Evolutionary conservation across 1,140 invertebrate species (phyloP), one percentile per base, ranked within the genome.

Genomic region (Aleiodes sp.): DNA sequence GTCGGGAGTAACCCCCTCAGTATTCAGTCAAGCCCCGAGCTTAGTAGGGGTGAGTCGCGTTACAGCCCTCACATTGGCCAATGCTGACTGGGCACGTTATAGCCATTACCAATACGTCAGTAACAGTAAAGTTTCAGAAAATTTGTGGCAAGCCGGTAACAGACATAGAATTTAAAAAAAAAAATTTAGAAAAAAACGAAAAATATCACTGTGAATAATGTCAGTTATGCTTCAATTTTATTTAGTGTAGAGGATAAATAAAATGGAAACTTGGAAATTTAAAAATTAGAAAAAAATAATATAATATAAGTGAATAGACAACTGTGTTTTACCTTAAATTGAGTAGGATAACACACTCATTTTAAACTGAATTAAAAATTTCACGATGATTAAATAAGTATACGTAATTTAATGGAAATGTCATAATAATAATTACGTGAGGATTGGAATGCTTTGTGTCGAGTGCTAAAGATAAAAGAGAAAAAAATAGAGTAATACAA

Each of bases 21-120:
- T 3, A 71, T 73, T 80, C 75, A 83, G 81, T 83, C 73, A 74
- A 80, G 75, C 78, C 78, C 80, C 78, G 74, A 74, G 69, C 69
- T 78, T 74, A 72, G 61, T 60, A 76, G 80, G 81, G 79, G 80
- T 82, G 75, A 74, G 75, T 81, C 81, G 81, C 74, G 80, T 72
- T 76, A 76, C 61, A 26, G 68, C 57, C 7, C 61, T 70, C 57
- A n/a, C n/a, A n/a, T 46, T 56, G 63, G 71, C 59, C 75, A 78
- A 76, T 75, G 79, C 74, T 73, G 24, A 59, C 61, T 72, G 46
- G 4, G 41, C 57, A 41, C 41, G 71, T 39, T 65, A 59, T 33
- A 46, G 31, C 21, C 28, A 39, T 43, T 41, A 41, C 8, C 56
- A 7, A 46, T 33, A n/a, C 24, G 21, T 35, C 39, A 43, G 39